Conservation (phyloP, 2,113 vertebrate genomes). For the Cervus canadensis region DNA sequence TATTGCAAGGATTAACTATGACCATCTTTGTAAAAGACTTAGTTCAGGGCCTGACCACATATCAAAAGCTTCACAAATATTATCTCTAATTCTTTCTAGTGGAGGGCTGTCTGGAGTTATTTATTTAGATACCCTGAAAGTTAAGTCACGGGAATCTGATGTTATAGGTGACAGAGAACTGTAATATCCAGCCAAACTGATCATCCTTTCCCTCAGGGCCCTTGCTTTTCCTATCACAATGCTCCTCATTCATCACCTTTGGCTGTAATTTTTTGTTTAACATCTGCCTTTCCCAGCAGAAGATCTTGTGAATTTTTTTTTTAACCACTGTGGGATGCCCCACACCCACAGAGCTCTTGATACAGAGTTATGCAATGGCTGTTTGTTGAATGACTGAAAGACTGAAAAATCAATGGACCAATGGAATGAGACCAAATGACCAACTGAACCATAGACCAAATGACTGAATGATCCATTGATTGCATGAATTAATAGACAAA, state of each 20-base stretch:
- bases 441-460: background rate
- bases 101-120: background rate
- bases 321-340: background rate
- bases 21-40: background rate
- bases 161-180: constrained; percentile 5
- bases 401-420: background rate
- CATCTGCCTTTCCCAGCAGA: background rate
- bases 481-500: background rate
- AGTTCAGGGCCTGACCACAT: background rate
- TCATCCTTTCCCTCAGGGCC: background rate
- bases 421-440: background rate
- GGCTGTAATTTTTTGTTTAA: background rate
- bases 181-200: background rate
- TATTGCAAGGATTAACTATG: background rate
- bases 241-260: background rate
- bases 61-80: background rate
- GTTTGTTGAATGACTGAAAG: background rate
- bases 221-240: background rate
- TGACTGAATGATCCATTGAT: background rate
- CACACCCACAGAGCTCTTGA: background rate
- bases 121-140: constrained; percentile 9
- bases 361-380: background rate
- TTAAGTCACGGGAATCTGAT: constrained; percentile 32
- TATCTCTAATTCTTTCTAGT: constrained; percentile 16
- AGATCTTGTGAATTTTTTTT: background rate